A percentile compares a stretch with the other conserved stretches of the same genome.
Evolutionary conservation across 2,888 invertebrate genomes (phyloP).

Genomic region (Colletes collaris): DNA sequence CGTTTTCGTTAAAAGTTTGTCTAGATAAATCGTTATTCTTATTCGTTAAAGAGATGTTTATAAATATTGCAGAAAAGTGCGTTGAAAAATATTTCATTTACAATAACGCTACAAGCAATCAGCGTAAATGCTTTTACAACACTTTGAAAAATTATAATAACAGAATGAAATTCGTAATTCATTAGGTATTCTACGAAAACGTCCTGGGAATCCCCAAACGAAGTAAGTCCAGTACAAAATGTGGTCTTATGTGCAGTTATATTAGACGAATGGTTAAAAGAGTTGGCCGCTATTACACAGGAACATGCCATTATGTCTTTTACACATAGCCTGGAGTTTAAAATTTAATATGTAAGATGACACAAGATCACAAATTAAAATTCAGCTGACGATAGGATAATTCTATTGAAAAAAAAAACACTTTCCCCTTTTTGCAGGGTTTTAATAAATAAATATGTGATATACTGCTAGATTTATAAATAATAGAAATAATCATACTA

Average conservation of each 20-base stretch:
- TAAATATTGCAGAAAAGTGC: too few species aligned
- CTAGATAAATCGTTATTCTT: too few species aligned
- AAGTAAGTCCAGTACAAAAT: conserved; percentile 84
- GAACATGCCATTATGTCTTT: conserved; percentile 92
- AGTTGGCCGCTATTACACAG: conserved; percentile 96
- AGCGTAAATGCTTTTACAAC: too few species aligned
- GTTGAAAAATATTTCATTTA: too few species aligned
- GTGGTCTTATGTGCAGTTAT: conserved; percentile 93
- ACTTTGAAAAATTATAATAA: background rate
- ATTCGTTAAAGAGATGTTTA: too few species aligned
- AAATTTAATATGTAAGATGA: conserved; percentile 56
- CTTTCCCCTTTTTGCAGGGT: conserved; percentile 56
- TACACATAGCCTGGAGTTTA: conserved; percentile 72
- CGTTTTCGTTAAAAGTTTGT: too few species aligned
- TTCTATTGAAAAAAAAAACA: conserved; percentile 22
- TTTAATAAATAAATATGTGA: conserved; percentile 62
- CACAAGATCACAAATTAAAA: conserved; percentile 24
- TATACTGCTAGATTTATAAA: conserved; percentile 49
- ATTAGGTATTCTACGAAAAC: conserved; percentile 72
- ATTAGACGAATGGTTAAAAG: conserved; percentile 97
- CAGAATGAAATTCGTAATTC: conserved; percentile 17
- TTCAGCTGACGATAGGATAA: conserved; percentile 32
- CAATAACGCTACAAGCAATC: too few species aligned
- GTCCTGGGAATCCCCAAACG: conserved; percentile 78
- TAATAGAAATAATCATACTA: conserved; percentile 15